A percentile compares a stretch with the other conserved stretches of the same genome.
Conservation (phyloP, 2,113 vertebrate species). For the Loxodonta africana region DNA sequence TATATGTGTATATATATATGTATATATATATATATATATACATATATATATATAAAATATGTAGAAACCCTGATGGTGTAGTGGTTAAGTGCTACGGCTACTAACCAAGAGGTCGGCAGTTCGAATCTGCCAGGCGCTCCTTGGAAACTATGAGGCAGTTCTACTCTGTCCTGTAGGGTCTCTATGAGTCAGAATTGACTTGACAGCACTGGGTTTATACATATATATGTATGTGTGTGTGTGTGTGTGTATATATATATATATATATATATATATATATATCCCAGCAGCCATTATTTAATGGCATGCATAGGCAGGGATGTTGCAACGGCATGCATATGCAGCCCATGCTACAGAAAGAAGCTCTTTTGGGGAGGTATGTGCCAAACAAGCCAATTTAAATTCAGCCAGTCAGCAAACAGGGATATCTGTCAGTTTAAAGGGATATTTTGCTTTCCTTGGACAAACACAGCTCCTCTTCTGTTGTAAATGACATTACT, state of each 20-base stretch:
- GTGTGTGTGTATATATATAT: not conserved
- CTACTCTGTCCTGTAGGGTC: not conserved
- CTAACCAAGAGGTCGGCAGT: no score
- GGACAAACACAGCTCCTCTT: constrained; percentile 44
- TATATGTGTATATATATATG: no score
- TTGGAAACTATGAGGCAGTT: no score
- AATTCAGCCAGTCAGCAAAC: constrained; percentile 66
- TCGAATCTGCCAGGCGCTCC: no score
- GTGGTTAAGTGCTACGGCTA: no score
- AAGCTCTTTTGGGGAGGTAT: not conserved
- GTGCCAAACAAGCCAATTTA: constrained; percentile 21
- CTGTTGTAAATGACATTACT: constrained; percentile 74
- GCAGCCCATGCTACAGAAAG: not conserved
- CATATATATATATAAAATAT: no score
- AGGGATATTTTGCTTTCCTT: constrained; percentile 58
- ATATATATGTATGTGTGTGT: not conserved
- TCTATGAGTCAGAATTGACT: not conserved
- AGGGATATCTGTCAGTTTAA: constrained; percentile 55
- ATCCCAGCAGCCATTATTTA: not conserved
- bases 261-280: not conserved
- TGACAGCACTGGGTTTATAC: no score
- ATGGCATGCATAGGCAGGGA: not conserved
- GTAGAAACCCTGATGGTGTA: no score
- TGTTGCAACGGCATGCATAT: not conserved
- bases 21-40: no score